Percentiles rank a stretch among this genome's conserved stretches.
Evolutionary conservation across 92 coral and sea anemone genomes (phyloP).

Genomic region (Heliopora coerulea): DNA sequence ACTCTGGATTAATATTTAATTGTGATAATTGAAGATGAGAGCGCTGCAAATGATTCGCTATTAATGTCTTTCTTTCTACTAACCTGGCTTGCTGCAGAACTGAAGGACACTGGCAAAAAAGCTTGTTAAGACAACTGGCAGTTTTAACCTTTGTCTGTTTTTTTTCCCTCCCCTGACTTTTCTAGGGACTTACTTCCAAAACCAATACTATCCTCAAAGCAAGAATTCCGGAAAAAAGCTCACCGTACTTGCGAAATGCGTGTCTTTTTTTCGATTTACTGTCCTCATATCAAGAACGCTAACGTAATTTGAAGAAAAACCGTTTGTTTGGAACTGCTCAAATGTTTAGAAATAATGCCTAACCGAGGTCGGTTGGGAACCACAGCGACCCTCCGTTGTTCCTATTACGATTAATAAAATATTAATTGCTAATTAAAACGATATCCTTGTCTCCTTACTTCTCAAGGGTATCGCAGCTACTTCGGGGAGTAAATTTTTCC

Average conservation of each 20-base stretch:
- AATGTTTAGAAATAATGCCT: constrained; percentile 37
- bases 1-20: constrained; percentile 99
- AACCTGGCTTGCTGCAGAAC: not conserved
- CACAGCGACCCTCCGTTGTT: constrained; percentile 76
- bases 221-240: no score
- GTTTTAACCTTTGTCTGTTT: no score
- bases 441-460: constrained; percentile 74
- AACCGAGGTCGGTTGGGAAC: not conserved
- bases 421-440: constrained; percentile 96
- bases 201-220: no score
- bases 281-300: constrained; percentile 8
- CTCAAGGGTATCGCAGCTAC: constrained; percentile 55
- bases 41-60: constrained; percentile 95
- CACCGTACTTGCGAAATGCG: no score
- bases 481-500: no score
- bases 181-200: no score
- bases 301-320: not conserved
- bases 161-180: no score
- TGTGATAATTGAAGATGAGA: constrained; percentile 99
- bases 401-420: constrained; percentile 97
- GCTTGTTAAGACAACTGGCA: no score
- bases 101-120: not conserved
- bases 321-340: constrained; percentile 2
- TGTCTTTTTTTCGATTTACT: no score
- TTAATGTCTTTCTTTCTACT: constrained; percentile 64